Base-by-base conservation (phyloP, 2,797 vertebrate genomes). In the Alosa sapidissima region DNA sequence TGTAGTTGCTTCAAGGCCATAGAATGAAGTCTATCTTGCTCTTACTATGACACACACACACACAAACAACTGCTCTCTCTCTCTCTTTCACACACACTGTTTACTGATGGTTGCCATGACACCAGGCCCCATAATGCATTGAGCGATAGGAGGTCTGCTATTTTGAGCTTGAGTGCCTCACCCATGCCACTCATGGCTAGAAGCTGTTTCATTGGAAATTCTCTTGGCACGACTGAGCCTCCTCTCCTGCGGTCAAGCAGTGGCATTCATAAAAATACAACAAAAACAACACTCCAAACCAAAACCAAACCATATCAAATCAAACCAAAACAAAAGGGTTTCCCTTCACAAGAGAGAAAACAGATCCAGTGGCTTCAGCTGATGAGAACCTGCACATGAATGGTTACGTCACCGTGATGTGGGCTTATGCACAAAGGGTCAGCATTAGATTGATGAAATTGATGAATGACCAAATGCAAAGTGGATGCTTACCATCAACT, bases 81-180 rank as follows among this genome's bases (percentile, higher is more conserved):
- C 52, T 58, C 19, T 58, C 60, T 28, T 49, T 75, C 60, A 75
- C 72, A 51, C 48, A 16, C 9, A 83, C 28, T 85, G 85, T 81
- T 88, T 84, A 55, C 55, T 81, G 83, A 24, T 83, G 55, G 89
- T 91, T 91, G 89, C 91, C 88, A 90, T 85, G 88, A 60, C 84
- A 84, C 88, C 86, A 87, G 58, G 87, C 85, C 82, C 84, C 86
- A 89, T 84, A 84, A 82, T 52, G 82, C 88, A 84, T 89, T 89
- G 82, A 88, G 89, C 88, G 88, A 88, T 78, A 41, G n/a, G 75
- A 88, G 90, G 89, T 68, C 65, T 88, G 88, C 87, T 92, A 91
- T 93, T 93, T 88, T 55, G 6, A 90, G 89, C 82, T 72, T 13
- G 62, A 58, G 85, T 62, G 89, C 89, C 91, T 90, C 85, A 90